These are phyloP conservation scores for Channallabes apus DNA, from an alignment of 2,797 vertebrate genomes.

Conservation along the genomic window DNA sequence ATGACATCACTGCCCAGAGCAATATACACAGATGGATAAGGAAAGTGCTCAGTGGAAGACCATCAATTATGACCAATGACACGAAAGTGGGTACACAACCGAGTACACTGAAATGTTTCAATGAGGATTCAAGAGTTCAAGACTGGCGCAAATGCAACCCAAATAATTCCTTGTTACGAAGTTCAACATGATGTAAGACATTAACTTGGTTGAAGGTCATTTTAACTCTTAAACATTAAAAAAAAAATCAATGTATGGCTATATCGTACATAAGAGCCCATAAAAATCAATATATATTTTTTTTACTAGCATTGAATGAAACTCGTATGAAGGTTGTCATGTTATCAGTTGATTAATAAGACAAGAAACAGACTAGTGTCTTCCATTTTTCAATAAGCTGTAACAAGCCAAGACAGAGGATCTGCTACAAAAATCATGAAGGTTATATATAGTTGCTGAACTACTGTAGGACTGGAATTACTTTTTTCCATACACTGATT, in stretches of 20 bases:
- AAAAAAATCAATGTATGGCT: not conserved
- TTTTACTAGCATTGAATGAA: not conserved
- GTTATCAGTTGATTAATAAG: not conserved
- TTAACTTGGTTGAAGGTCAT: not conserved
- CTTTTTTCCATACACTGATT: not conserved
- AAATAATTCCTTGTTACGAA: not conserved
- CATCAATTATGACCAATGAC: too few relatives aligned
- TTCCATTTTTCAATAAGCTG: not conserved
- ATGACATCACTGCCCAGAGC: too few relatives aligned
- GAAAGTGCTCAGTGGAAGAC: too few relatives aligned
- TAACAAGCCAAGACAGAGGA: not conserved
- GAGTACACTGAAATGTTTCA: too few relatives aligned
- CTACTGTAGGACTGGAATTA: not conserved
- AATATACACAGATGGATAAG: too few relatives aligned
- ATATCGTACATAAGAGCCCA: not conserved
- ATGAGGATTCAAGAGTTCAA: too few relatives aligned
- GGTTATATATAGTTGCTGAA: not conserved
- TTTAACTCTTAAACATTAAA: not conserved
- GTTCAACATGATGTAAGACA: not conserved
- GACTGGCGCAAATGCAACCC: too few relatives aligned
- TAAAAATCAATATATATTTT: not conserved
- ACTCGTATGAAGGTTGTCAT: not conserved
- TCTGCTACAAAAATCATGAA: not conserved
- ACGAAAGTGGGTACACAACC: too few relatives aligned
- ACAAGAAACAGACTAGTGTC: not conserved